These are phyloP conservation scores for Microtus montanus DNA, from an alignment of 2,113 vertebrate genomes.

Conservation along the genomic window DNA sequence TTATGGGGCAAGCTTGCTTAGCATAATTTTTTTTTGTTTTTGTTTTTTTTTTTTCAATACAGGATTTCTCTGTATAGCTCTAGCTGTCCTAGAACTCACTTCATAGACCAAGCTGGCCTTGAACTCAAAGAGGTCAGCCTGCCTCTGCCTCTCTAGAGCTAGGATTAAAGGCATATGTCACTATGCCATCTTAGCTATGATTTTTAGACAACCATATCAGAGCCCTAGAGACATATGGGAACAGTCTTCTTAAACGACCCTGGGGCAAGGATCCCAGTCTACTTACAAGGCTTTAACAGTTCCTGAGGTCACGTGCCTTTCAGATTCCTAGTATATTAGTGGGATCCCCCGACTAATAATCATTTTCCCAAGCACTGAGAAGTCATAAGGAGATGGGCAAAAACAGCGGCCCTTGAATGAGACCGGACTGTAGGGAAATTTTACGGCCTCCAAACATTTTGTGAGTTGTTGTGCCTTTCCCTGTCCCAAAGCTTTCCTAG, in stretches of 20 bases:
- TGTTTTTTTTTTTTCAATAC: no score
- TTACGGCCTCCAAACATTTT: fast-evolving
- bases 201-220: background rate
- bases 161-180: no score
- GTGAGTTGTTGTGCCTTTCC: background rate
- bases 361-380: background rate
- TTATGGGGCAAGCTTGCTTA: background rate
- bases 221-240: background rate
- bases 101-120: no score
- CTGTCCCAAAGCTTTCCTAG: background rate
- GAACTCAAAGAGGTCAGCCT: no score
- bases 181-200: background rate
- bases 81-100: no score
- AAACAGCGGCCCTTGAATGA: background rate
- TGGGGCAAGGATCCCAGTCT: background rate
- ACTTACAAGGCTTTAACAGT: background rate
- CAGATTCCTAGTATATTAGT: background rate
- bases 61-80: no score
- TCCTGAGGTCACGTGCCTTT: background rate
- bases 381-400: background rate
- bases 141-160: no score
- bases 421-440: background rate
- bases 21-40: no score
- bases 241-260: background rate
- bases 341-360: background rate